phyloP scores from a whole-genome alignment of 2,888 invertebrate species.

The Drosophila imparisetae region DNA sequence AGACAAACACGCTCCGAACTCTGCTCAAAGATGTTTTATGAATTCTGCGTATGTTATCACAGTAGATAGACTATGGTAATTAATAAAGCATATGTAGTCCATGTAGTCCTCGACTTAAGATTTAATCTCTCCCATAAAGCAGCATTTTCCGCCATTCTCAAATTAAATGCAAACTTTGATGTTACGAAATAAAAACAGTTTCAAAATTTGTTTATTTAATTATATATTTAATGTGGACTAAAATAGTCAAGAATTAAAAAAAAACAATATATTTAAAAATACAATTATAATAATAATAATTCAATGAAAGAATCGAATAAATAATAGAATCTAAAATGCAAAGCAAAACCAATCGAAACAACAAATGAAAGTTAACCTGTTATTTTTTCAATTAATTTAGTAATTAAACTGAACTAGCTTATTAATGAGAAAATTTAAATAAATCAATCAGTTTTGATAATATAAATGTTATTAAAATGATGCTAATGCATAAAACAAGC shows the following conservation, averaged over 20 bases:
- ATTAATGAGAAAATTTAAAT: background rate
- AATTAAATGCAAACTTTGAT: background rate
- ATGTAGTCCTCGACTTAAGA: background rate
- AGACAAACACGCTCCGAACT: slow-evolving; percentile 27
- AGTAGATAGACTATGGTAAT: slow-evolving; percentile 7
- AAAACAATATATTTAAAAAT: background rate
- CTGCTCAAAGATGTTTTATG: slow-evolving; percentile 10
- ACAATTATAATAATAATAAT: background rate
- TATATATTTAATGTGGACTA: background rate
- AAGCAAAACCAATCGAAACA: background rate
- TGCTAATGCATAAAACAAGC: background rate
- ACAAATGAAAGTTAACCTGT: background rate
- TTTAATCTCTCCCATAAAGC: background rate
- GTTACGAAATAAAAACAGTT: background rate
- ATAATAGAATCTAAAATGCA: background rate
- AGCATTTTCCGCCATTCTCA: background rate
- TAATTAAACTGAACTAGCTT: background rate
- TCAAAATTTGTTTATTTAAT: background rate
- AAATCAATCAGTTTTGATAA: background rate
- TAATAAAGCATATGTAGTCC: slow-evolving; percentile 23
- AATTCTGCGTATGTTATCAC: slow-evolving; percentile 2
- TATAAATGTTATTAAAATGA: background rate
- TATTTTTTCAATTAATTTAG: background rate
- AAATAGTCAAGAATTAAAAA: too few species aligned
- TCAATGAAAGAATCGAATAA: background rate